These are phyloP conservation scores for Hormaphis cornu DNA, from an alignment of 1,140 invertebrate species.

Conservation along the genomic window DNA sequence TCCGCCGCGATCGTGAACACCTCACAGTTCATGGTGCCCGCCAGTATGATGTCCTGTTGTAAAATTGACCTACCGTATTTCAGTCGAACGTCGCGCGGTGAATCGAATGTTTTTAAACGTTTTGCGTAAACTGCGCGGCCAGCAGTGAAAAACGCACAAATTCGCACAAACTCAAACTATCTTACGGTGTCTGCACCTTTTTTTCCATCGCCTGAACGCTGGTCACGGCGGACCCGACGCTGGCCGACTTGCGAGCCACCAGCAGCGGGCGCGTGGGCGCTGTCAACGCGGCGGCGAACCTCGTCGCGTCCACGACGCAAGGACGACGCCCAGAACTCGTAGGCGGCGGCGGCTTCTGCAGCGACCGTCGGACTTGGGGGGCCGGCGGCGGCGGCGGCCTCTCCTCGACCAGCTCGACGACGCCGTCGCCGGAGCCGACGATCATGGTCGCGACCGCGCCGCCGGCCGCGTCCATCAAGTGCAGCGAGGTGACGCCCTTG, in stretches of 20 bases:
- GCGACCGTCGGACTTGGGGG: slow-evolving; percentile 32
- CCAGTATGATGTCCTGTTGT: slow-evolving; percentile 50
- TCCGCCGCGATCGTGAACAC: slow-evolving; percentile 61
- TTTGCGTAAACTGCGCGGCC: too few relatives aligned
- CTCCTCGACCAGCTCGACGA: slow-evolving; percentile 59
- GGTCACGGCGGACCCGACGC: neutral
- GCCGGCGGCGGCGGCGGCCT: neutral
- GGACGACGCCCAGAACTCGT: too few relatives aligned
- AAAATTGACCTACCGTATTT: too few relatives aligned
- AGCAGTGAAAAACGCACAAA: too few relatives aligned
- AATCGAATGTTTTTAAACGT: too few relatives aligned
- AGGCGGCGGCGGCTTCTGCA: too few relatives aligned
- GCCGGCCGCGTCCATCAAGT: too few relatives aligned
- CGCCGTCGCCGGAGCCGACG: slow-evolving; percentile 73
- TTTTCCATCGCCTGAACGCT: slow-evolving; percentile 49
- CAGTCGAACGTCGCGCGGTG: too few relatives aligned
- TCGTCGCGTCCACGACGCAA: neutral
- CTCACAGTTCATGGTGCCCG: slow-evolving; percentile 68
- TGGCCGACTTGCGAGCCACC: slow-evolving; percentile 6
- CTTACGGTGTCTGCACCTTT: too few relatives aligned
- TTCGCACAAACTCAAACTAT: too few relatives aligned
- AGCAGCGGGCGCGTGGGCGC: slow-evolving; percentile 41
- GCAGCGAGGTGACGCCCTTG: slow-evolving; percentile 35
- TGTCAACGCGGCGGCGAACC: slow-evolving; percentile 38
- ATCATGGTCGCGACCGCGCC: too few relatives aligned